Evolutionary conservation across 2,113 vertebrate genomes (phyloP), one percentile per base, ranked within the genome.

Genomic region (Oplegnathus fasciatus): DNA sequence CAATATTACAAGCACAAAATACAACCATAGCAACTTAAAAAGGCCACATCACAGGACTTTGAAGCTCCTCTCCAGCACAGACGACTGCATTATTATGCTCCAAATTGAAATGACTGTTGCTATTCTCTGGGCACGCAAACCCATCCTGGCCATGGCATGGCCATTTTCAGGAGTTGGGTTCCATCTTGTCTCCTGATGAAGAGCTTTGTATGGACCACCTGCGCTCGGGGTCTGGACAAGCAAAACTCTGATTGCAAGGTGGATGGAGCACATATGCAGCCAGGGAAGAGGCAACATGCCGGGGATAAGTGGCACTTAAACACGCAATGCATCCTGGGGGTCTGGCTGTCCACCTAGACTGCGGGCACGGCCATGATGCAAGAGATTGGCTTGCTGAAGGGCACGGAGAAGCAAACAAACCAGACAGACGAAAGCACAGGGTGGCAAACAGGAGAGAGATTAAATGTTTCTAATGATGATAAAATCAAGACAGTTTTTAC

Each of bases 181-280:
- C 86, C 75, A 91, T 88, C 86, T 75, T 37, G 66, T 89, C 3
- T 75, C 78, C 79, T 87, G 84, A 93, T 93, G 78, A 91, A 87
- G 87, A 86, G 89, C 75, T 84, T 78, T 84, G 83, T 72, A 34
- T 60, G 78, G 64, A 80, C 89, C 93, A 92, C 88, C 90, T 92
- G 93, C 65, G 84, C 83, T 81, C 90, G 11, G 76, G 26, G 30
- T 87, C 78, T 75, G 80, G 84, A 77, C 72, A 22, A 81, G 88
- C 42, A 46, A 30, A 79, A 72, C 74, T 76, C 61, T 87, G 92
- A 93, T 91, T 91, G 76, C 66, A 71, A 75, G 77, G 87, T 78
- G 85, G 71, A 83, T 32, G 28, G 55, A 75, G 75, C 52, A 37
- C 88, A 74, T 78, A 48, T 66, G 73, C 67, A 64, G 74, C 37